phyloP scores from a whole-genome alignment of 1,140 invertebrate species.

The Hypsibius dujardini region DNA sequence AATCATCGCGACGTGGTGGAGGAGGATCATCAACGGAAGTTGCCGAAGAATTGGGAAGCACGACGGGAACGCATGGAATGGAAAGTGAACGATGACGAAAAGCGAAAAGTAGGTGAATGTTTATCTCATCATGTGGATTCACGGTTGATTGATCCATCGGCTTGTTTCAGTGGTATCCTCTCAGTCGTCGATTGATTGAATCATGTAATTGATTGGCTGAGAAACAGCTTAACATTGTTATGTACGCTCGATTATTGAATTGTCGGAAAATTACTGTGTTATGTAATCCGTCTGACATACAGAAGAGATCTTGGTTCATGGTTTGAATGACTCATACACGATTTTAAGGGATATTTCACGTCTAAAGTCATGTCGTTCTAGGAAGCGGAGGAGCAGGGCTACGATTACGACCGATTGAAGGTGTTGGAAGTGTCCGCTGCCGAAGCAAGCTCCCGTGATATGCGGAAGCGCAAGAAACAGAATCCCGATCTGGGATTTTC shows the following conservation, averaged over 20 bases:
- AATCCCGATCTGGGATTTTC: slow-evolving; percentile 84
- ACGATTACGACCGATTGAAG: slow-evolving; percentile 77
- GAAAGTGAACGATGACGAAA: slow-evolving; percentile 70
- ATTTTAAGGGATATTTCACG: not conserved
- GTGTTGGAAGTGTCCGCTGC: slow-evolving; percentile 70
- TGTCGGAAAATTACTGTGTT: no score
- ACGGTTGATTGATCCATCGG: no score
- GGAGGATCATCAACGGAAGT: slow-evolving; percentile 75
- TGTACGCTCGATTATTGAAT: no score
- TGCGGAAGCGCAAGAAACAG: slow-evolving; percentile 62
- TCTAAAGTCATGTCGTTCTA: slow-evolving; percentile 18
- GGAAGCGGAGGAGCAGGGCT: slow-evolving; percentile 45
- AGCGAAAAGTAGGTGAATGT: slow-evolving; percentile 41
- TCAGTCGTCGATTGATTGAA: no score
- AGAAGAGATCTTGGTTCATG: no score
- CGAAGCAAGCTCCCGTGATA: slow-evolving; percentile 66
- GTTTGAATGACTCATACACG: not conserved
- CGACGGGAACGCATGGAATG: slow-evolving; percentile 77
- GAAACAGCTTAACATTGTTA: no score
- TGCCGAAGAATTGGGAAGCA: slow-evolving; percentile 79
- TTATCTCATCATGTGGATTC: no score
- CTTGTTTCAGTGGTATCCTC: no score
- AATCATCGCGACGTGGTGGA: slow-evolving; percentile 94
- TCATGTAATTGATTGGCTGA: no score
- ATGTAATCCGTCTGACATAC: no score